Conservation (phyloP, 23 tunicate genomes). For the Trididemnum clinides region DNA sequence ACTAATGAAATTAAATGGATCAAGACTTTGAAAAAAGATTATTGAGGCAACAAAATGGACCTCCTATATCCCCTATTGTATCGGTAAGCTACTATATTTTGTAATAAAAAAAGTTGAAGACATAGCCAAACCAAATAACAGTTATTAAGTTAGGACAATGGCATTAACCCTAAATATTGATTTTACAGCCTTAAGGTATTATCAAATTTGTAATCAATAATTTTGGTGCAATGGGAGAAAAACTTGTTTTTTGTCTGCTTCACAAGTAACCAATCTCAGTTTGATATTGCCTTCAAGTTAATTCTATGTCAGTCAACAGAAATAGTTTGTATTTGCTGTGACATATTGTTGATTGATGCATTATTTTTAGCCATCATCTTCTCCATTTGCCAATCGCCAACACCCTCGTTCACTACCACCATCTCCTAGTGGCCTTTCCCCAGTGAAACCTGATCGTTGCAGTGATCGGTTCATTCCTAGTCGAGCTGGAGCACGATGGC, state of each 20-base stretch:
- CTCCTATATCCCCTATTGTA: conserved; percentile 49
- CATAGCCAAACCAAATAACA: no score
- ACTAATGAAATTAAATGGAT: conserved; percentile 59
- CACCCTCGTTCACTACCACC: conserved; percentile 71
- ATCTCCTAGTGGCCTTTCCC: conserved; percentile 79
- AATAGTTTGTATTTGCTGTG: no score
- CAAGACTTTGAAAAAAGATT: conserved; percentile 89
- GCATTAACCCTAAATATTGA: no score
- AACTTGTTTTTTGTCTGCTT: no score
- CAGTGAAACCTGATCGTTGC: conserved; percentile 78
- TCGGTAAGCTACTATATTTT: conserved; percentile 31
- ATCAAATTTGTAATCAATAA: no score
- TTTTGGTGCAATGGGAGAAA: no score
- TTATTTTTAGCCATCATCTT: conserved; percentile 75
- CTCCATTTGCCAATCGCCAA: conserved; percentile 86
- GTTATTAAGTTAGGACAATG: no score
- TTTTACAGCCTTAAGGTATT: no score
- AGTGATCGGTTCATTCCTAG: conserved; percentile 89
- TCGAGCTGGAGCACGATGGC: conserved; percentile 90
- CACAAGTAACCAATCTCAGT: no score
- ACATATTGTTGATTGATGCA: no score
- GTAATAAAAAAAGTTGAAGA: neutral
- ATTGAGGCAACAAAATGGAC: conserved; percentile 86
- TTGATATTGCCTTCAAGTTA: no score
- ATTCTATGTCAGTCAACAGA: no score